These are phyloP conservation scores for Colletes collaris DNA, from an alignment of 2,888 invertebrate genomes.

Conservation along the genomic window DNA sequence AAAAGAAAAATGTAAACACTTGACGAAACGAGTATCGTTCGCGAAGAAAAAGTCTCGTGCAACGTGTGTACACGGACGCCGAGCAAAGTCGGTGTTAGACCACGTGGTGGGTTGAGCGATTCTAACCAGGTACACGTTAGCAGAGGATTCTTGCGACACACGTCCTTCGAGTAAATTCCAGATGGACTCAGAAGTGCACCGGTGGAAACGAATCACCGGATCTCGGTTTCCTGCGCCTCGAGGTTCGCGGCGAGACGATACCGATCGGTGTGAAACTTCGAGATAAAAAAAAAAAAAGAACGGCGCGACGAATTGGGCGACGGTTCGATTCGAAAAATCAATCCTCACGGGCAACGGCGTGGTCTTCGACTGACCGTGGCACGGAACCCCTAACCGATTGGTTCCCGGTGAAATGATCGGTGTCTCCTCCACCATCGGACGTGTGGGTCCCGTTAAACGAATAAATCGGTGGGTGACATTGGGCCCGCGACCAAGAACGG, in stretches of 20 bases:
- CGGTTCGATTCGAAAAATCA: conserved; percentile 16
- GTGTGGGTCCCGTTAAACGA: conserved; percentile 67
- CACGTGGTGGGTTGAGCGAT: conserved; percentile 35
- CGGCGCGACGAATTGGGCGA: background rate
- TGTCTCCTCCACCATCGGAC: conserved; percentile 45
- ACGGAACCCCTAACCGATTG: conserved; percentile 47
- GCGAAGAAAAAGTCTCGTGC: background rate
- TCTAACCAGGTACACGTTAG: background rate
- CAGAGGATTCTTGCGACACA: conserved; percentile 48
- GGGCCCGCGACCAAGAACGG: conserved; percentile 41
- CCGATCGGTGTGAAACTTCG: no score
- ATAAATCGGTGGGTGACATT: conserved; percentile 65
- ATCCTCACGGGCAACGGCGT: conserved; percentile 33
- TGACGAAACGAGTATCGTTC: conserved; percentile 5
- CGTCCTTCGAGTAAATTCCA: conserved; percentile 26
- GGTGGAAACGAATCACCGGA: background rate
- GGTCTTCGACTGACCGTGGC: conserved; percentile 55
- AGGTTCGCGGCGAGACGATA: conserved; percentile 8
- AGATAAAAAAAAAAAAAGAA: no score
- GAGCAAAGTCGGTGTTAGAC: background rate
- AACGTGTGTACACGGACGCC: background rate
- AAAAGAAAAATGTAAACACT: background rate
- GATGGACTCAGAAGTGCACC: background rate
- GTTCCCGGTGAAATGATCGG: conserved; percentile 57
- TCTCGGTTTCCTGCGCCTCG: conserved; percentile 9